Conservation (phyloP, 1,140 invertebrate genomes). For the Ganaspis sp. region DNA sequence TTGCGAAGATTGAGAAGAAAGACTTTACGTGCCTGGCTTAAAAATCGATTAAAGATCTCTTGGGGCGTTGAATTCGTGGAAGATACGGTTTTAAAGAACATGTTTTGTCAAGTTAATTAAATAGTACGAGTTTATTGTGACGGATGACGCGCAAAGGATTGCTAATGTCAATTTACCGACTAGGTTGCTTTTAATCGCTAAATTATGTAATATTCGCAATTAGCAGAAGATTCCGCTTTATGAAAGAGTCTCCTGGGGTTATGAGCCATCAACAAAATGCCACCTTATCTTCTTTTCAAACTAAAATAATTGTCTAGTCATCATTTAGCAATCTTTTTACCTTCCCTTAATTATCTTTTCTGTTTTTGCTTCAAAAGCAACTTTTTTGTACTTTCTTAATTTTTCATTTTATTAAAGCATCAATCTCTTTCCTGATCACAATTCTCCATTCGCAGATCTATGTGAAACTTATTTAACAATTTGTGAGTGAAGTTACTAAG, state of each 20-base stretch:
- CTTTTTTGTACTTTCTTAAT: not conserved
- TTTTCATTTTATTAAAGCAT: too few species aligned
- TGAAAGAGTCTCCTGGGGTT: not conserved
- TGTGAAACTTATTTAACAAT: too few species aligned
- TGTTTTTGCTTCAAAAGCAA: not conserved
- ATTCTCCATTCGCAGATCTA: too few species aligned
- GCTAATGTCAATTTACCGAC: not conserved
- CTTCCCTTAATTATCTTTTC: not conserved
- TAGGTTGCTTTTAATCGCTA: conserved; percentile 4
- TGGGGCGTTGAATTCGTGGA: not conserved
- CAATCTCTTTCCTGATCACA: not conserved
- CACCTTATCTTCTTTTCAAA: not conserved
- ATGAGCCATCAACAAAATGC: not conserved
- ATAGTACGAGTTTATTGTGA: not conserved
- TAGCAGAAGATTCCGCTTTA: not conserved
- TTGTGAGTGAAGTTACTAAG: too few species aligned
- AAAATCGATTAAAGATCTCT: conserved; percentile 17
- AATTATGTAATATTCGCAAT: conserved; percentile 18
- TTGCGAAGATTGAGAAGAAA: not conserved
- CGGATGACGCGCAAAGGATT: conserved; percentile 14
- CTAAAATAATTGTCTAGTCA: not conserved
- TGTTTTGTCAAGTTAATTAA: not conserved
- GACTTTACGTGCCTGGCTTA: conserved; percentile 19
- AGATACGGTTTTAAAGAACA: conserved; percentile 10
- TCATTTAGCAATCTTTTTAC: not conserved